Conservation (phyloP, 2,113 vertebrate species). For the cattle (Bos taurus) region ARS-UCD2.0 NC_037329.1:63215501-63216000, state of each 20-base stretch:
- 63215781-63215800: background rate
- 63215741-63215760: background rate
- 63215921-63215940: background rate
- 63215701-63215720: background rate
- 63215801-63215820: background rate
- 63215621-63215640: background rate
- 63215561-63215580: background rate
- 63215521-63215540: background rate
- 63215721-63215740: background rate
- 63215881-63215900: background rate
- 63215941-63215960: background rate
- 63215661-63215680: background rate
- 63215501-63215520: background rate
- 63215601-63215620: background rate
- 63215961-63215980: background rate
- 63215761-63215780: background rate
- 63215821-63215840: background rate
- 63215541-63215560: background rate
- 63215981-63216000: background rate
- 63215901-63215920: background rate
- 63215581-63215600: background rate
- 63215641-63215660: background rate
- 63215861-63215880: too few species aligned
- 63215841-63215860: background rate
- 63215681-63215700: too few species aligned